Conservation (phyloP, 2,113 vertebrate genomes). For the Oncorhynchus masou region DNA sequence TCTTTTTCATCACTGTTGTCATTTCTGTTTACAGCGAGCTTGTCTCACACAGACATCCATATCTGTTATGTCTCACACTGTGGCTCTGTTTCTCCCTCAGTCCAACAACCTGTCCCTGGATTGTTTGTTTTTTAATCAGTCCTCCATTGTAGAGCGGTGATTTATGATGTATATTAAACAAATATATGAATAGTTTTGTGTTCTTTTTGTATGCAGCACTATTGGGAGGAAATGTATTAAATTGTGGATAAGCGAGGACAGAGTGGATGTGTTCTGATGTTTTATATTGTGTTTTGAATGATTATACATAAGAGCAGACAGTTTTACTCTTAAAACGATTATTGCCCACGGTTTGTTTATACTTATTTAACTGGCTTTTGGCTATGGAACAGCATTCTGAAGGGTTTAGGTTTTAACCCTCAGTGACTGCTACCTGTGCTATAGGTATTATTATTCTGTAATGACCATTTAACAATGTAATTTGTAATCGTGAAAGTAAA, state of each 20-base stretch:
- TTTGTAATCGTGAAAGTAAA: no score
- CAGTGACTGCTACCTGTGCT: background rate
- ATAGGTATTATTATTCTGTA: background rate
- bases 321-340: background rate
- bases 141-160: constrained; percentile 10
- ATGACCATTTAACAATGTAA: no score
- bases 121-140: constrained; percentile 13
- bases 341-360: background rate
- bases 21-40: background rate
- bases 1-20: background rate
- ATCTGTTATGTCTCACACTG: background rate
- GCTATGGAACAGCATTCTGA: background rate
- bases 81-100: constrained; percentile 8
- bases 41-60: background rate
- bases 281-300: background rate
- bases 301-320: background rate
- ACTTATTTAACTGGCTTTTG: background rate
- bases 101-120: constrained; percentile 8
- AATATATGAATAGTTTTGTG: constrained; percentile 25
- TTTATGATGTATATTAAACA: constrained; percentile 27
- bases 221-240: constrained; percentile 7
- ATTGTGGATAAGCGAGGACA: constrained; percentile 15
- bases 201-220: constrained; percentile 8
- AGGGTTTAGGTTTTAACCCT: background rate
- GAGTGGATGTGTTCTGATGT: constrained; percentile 1